Conservation (phyloP, 2,888 invertebrate genomes). For the Amiota minor region DNA sequence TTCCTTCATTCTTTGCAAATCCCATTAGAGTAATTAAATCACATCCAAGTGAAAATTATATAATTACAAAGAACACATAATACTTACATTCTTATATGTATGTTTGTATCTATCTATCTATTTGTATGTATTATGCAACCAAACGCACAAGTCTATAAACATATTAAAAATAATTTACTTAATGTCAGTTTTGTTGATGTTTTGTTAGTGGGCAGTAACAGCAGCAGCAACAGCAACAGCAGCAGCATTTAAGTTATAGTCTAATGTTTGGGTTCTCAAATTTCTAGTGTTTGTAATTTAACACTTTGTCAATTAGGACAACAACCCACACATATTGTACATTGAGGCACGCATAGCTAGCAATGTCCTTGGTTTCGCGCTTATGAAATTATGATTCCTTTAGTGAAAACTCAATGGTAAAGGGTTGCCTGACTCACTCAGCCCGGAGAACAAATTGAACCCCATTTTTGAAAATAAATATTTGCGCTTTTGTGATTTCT, state of each 20-base stretch:
- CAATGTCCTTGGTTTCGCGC: conserved; percentile 33
- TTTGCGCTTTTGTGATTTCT: conserved; percentile 6
- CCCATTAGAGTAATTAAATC: conserved; percentile 73
- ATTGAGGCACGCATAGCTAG: conserved; percentile 41
- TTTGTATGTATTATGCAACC: conserved; percentile 19
- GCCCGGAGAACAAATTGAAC: conserved; percentile 44
- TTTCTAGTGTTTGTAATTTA: conserved; percentile 53
- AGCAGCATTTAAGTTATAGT: no score
- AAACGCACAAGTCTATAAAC: conserved; percentile 65
- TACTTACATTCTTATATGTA: conserved; percentile 33
- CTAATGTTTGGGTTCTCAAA: no score
- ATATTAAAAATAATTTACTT: conserved; percentile 73
- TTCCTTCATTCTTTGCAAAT: conserved; percentile 55
- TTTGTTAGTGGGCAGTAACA: neutral
- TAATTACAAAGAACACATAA: conserved; percentile 62
- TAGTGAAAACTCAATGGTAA: conserved; percentile 4
- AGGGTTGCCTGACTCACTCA: conserved; percentile 15
- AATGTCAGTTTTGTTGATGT: conserved; percentile 59
- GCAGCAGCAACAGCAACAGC: no score
- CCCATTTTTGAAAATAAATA: conserved; percentile 43
- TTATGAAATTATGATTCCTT: conserved; percentile 36
- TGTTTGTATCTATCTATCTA: neutral
- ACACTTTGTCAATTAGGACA: conserved; percentile 67
- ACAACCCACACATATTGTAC: no score
- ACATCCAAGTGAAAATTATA: conserved; percentile 71